Evolutionary conservation across 2,888 invertebrate genomes (phyloP).

Genomic region (Frankliniella fusca): DNA sequence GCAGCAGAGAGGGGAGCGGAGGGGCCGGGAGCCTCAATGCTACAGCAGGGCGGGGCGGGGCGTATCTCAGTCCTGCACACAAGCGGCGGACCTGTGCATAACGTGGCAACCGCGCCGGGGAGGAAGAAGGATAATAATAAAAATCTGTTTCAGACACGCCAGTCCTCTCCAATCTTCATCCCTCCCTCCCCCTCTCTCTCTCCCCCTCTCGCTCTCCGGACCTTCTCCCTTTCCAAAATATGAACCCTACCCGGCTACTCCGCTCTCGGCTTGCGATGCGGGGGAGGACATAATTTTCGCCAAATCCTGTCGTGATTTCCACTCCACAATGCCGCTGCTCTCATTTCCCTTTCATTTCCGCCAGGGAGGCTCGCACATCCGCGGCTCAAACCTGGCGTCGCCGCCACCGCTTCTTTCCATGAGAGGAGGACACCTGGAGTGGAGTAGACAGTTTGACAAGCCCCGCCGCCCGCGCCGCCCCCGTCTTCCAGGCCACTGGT

Average conservation of each 20-base stretch:
- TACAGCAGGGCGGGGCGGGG: background rate
- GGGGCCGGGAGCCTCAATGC: background rate
- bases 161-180: background rate
- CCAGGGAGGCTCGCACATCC: background rate
- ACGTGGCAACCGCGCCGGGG: background rate
- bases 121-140: background rate
- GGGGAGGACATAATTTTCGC: background rate
- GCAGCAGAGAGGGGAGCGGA: background rate
- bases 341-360: constrained; percentile 13
- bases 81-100: background rate
- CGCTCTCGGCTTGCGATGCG: background rate
- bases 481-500: too few species aligned
- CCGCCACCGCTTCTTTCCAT: background rate
- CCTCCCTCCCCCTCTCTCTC: background rate
- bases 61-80: background rate
- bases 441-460: too few species aligned
- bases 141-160: background rate
- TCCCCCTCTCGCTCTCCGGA: background rate
- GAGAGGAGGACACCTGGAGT: too few species aligned
- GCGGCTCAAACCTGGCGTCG: background rate
- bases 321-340: background rate
- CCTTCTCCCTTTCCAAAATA: background rate
- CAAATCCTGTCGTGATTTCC: background rate
- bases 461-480: too few species aligned
- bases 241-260: background rate